Evolutionary conservation across 2,888 invertebrate genomes (phyloP).

Genomic region (Bellardia pandia): DNA sequence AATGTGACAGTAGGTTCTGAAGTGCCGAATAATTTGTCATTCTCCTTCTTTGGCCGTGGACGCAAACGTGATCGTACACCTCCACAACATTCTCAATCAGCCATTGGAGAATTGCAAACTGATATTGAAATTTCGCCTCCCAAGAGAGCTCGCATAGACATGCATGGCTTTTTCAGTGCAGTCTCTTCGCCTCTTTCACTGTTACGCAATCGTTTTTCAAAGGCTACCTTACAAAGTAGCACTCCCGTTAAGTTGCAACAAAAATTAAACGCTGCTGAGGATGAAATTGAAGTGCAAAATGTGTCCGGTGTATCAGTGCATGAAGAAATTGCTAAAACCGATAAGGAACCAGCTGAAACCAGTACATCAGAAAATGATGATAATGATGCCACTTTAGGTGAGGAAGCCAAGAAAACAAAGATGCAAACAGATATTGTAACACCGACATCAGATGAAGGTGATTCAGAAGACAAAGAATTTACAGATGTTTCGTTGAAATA

Average conservation of each 20-base stretch:
- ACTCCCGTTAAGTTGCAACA: slow-evolving; percentile 78
- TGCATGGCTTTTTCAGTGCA: slow-evolving; percentile 78
- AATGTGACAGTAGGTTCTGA: slow-evolving; percentile 84
- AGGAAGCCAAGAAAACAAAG: slow-evolving; percentile 45
- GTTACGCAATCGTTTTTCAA: slow-evolving; percentile 81
- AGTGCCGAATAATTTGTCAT: slow-evolving; percentile 81
- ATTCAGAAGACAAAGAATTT: slow-evolving; percentile 62
- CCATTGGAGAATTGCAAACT: slow-evolving; percentile 76
- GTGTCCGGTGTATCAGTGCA: slow-evolving; percentile 80
- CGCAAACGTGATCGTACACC: slow-evolving; percentile 82
- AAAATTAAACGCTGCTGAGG: slow-evolving; percentile 75
- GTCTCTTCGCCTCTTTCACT: slow-evolving; percentile 81
- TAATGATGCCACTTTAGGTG: slow-evolving; percentile 52
- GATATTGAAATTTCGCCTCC: slow-evolving; percentile 81
- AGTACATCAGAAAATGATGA: slow-evolving; percentile 75
- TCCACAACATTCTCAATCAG: slow-evolving; percentile 76
- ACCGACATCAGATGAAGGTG: slow-evolving; percentile 23
- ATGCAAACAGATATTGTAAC: slow-evolving; percentile 30
- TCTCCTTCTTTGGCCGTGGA: slow-evolving; percentile 81
- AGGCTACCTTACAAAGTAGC: slow-evolving; percentile 78
- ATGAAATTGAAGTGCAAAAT: slow-evolving; percentile 80
- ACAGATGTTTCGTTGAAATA: slow-evolving; percentile 37
- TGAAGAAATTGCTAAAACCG: slow-evolving; percentile 74
- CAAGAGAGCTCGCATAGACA: slow-evolving; percentile 81
- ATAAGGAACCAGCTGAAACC: slow-evolving; percentile 74